Evolutionary conservation across 2,888 invertebrate genomes (phyloP).

Genomic region (Ptilodon capucinus): DNA sequence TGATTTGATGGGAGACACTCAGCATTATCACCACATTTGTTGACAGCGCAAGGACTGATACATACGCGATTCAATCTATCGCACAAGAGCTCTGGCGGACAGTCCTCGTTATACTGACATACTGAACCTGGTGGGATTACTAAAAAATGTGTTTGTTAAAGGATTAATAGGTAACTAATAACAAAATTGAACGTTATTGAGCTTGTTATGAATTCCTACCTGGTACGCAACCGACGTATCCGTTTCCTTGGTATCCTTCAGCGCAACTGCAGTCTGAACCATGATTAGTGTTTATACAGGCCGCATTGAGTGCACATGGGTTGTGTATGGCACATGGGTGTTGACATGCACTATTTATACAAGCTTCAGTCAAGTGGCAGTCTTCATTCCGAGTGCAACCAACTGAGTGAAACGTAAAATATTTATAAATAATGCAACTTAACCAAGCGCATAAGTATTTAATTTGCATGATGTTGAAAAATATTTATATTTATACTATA

Average conservation of each 20-base stretch:
- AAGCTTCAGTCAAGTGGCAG: slow-evolving; percentile 92
- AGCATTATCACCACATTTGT: slow-evolving; percentile 92
- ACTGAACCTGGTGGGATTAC: slow-evolving; percentile 72
- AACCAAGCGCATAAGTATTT: too few relatives aligned
- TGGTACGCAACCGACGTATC: slow-evolving; percentile 90
- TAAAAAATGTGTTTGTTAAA: too few relatives aligned
- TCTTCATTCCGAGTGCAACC: slow-evolving; percentile 94
- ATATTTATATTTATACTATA: too few relatives aligned
- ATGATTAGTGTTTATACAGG: slow-evolving; percentile 94
- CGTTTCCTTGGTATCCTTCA: slow-evolving; percentile 94
- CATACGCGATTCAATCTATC: slow-evolving; percentile 92
- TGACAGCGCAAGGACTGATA: slow-evolving; percentile 90
- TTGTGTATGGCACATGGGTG: slow-evolving; percentile 93
- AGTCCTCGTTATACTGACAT: slow-evolving; percentile 95
- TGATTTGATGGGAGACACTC: slow-evolving; percentile 90
- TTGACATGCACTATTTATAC: slow-evolving; percentile 92
- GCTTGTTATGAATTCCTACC: slow-evolving; percentile 75
- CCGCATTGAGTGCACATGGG: slow-evolving; percentile 91
- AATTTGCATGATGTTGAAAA: too few relatives aligned
- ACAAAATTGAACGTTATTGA: background rate
- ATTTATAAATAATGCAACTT: slow-evolving; percentile 32
- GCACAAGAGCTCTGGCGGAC: slow-evolving; percentile 92
- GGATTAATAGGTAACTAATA: slow-evolving; percentile 2
- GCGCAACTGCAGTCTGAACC: slow-evolving; percentile 93
- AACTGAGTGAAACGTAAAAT: slow-evolving; percentile 83